phyloP scores from a whole-genome alignment of 2,113 vertebrate genomes.

The Aleadryas rufinucha region DNA sequence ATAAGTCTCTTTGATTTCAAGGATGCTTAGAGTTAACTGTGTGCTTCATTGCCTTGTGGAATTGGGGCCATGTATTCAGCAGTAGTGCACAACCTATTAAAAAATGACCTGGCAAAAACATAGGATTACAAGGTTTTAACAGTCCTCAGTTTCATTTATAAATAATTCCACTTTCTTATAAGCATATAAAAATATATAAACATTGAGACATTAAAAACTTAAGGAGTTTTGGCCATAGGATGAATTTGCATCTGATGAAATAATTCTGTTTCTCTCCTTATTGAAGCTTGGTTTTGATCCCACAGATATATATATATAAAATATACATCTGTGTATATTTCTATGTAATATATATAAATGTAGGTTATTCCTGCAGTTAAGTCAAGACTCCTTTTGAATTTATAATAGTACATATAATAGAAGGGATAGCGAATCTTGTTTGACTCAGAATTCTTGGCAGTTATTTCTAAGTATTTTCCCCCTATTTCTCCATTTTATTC shows the following conservation, averaged over 20 bases:
- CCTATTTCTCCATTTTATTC: neutral
- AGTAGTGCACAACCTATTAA: neutral
- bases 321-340: neutral
- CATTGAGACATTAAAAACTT: neutral
- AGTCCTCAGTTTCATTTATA: neutral
- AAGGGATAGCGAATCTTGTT: neutral
- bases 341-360: neutral
- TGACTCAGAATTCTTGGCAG: neutral
- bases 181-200: neutral
- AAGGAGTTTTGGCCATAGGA: neutral
- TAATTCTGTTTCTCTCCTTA: neutral
- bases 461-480: neutral
- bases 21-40: neutral
- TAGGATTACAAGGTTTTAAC: neutral
- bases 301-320: neutral
- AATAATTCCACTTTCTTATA: neutral
- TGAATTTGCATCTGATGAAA: neutral
- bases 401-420: neutral
- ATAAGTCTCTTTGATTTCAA: neutral
- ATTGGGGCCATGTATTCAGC: neutral
- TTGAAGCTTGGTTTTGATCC: conserved; percentile 25
- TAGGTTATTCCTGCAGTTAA: neutral
- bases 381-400: neutral
- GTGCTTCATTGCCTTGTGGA: neutral
- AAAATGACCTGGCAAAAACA: neutral